Conservation (phyloP, 2,888 invertebrate species). For the Belgica antarctica region DNA sequence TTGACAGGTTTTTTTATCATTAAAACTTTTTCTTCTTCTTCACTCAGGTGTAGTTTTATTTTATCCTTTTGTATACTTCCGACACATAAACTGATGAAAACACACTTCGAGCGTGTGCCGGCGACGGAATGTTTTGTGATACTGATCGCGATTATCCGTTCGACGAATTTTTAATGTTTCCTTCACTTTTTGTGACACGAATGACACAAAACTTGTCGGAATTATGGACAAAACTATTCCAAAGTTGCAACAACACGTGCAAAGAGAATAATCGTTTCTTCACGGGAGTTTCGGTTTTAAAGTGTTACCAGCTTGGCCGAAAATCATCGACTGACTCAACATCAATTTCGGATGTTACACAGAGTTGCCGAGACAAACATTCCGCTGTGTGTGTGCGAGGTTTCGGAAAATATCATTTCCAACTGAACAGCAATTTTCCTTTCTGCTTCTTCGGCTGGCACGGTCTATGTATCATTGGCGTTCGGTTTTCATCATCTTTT, state of each 20-base stretch:
- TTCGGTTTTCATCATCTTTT: neutral
- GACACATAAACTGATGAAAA: no score
- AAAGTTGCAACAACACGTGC: slow-evolving; percentile 28
- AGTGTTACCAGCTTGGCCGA: slow-evolving; percentile 52
- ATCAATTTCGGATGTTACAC: no score
- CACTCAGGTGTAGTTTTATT: neutral
- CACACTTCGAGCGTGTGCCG: no score
- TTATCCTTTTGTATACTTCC: neutral
- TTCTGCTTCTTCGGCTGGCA: neutral
- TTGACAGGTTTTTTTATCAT: neutral
- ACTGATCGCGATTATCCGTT: neutral
- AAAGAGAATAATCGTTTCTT: neutral
- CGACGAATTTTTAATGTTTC: no score
- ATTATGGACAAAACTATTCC: neutral
- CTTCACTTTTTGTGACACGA: neutral
- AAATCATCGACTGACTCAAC: slow-evolving; percentile 52
- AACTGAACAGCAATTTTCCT: neutral
- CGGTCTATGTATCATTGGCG: slow-evolving; percentile 21
- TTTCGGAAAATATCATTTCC: slow-evolving; percentile 7
- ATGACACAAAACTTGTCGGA: neutral
- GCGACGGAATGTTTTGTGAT: no score
- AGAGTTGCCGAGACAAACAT: slow-evolving; percentile 1
- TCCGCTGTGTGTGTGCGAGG: neutral
- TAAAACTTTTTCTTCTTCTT: neutral
- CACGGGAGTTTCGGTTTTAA: slow-evolving; percentile 41